Percentiles rank a stretch among this genome's conserved stretches.
Evolutionary conservation across 2,797 vertebrate species (phyloP).

Genomic region (Thamnophis elegans): DNA sequence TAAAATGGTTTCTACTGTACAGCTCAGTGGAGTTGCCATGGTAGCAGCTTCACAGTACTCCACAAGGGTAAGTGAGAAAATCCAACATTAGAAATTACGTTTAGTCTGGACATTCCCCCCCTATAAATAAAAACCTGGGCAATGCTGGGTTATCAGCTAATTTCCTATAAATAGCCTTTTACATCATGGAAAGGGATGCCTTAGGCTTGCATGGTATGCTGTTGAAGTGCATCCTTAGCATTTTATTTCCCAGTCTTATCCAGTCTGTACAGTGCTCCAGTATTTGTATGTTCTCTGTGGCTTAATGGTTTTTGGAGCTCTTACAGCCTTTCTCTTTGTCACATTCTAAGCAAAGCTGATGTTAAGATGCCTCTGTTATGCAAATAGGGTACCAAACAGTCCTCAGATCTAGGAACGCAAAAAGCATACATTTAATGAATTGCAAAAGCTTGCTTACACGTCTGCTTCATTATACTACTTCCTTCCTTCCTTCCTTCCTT

Average conservation of each 20-base stretch:
- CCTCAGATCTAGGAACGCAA: slow-evolving; percentile 24
- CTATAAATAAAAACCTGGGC: no score
- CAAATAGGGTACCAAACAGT: slow-evolving; percentile 37
- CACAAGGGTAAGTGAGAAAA: no score
- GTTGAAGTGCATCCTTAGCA: neutral
- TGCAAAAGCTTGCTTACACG: slow-evolving; percentile 23
- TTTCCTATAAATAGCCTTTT: neutral
- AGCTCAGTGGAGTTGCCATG: no score
- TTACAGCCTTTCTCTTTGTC: neutral
- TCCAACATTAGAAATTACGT: no score
- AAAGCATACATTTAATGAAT: slow-evolving; percentile 31
- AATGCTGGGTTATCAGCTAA: no score
- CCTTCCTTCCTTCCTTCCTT: slow-evolving; percentile 13
- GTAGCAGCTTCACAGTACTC: no score
- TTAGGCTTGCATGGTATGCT: neutral
- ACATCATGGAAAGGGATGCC: neutral
- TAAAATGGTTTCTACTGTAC: no score
- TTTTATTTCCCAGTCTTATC: slow-evolving; percentile 22
- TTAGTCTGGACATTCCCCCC: no score
- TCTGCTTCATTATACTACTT: neutral
- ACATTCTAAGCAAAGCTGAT: slow-evolving; percentile 38
- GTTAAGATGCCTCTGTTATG: slow-evolving; percentile 37
- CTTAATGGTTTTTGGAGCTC: neutral
- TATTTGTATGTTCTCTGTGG: neutral
- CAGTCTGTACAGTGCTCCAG: neutral